Evolutionary conservation across 1,140 invertebrate species (phyloP), one percentile per base, ranked within the genome.

Genomic region (Calliphora vicina): DNA sequence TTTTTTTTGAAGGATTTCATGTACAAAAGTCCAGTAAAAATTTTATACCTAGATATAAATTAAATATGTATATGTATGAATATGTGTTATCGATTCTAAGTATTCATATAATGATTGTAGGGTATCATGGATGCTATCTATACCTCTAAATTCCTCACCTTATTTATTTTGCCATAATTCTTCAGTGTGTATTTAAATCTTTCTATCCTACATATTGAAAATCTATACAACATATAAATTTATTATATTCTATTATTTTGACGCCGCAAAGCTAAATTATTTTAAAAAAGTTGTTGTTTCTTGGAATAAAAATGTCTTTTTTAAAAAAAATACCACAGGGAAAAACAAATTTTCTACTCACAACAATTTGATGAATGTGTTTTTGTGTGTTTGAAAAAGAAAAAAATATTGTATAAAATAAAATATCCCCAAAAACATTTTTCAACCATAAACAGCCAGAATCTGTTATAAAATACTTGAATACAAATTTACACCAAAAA

Each of bases 231-330:
- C 23, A 23, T 5, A 25, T 23, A 23, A 67, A 67, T 67, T 67
- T 67, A 67, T 67, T 17, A 67, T 67, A 23, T 23, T 67, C 61
- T 67, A 25, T 67, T 67, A 67, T 67, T 67, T 67, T 67, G 20
- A 67, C 61, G 61, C 61, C 61, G 61, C 20, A 67, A 67, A 67
- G n/a, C 61, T 67, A 67, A 67, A 67, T 67, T 67, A 67, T 67
- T 67, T 67, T 67, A 23, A 35, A 35, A 67, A 67, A 67, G 4
- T 23, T 67, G 23, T 10, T 67, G 1, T 67, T 67, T 67, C n/a
- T 20, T 67, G n/a, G n/a, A 57, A 57, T 57, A 57, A 20, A 20
- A 23, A 67, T 6, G 17, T 17, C 13, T 17, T 61, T 61, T 6
- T 61, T 9, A 67, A 25, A 67, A 10, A 67, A 67, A 67, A 20